Base-by-base conservation (phyloP, 2,888 invertebrate genomes). In the Chamaedrilus cognettii region DNA sequence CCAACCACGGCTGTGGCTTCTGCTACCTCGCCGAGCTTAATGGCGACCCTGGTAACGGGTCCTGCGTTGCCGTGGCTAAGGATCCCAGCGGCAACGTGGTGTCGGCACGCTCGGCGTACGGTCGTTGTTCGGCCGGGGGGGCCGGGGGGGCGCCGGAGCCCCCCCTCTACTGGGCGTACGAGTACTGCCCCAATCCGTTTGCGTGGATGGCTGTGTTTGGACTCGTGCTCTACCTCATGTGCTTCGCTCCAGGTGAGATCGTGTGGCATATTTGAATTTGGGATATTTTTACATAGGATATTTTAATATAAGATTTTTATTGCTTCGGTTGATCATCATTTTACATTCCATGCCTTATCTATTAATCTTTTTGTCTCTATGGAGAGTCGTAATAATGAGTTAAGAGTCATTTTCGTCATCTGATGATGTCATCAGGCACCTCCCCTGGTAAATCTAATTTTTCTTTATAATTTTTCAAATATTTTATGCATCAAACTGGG, bases 1-100 rank as follows among this genome's bases (percentile, higher is more conserved):
- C 80, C 31, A 78, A 81, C 65, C 74, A 73, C 4, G 67, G 76
- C 19, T 87, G 87, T 76, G 87, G 87, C 1, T 86, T 82, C 73
- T 86, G 86, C 71, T 85, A 79, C 71, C n/a, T n/a, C n/a, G 70
- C 74, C 23, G 72, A 75, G 52, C 64, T 64, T 50, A 71, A 68
- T n/a, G 69, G 70, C 2, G 73, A 71, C 31, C 71, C 77, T 5
- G 66, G 70, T 0, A 81, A 83, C 72, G 81, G 83, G 0, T 80
- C 82, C 1, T 85, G 85, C 74, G 67, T 84, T 19, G 35, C 67
- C 0, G 58, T 30, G 23, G 49, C 59, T 28, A 5, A 0, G n/a
- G 28, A 52, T 32, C 32, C 30, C n/a, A 15, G 31, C 2, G 51
- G 51, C 26, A n/a, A 51, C n/a, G 51, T 52, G 26, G 19, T 62